A percentile compares a stretch with the other conserved stretches of the same genome.
These are phyloP conservation scores for Semotilus atromaculatus DNA, from an alignment of 2,797 vertebrate species.

Conservation along the genomic window DNA sequence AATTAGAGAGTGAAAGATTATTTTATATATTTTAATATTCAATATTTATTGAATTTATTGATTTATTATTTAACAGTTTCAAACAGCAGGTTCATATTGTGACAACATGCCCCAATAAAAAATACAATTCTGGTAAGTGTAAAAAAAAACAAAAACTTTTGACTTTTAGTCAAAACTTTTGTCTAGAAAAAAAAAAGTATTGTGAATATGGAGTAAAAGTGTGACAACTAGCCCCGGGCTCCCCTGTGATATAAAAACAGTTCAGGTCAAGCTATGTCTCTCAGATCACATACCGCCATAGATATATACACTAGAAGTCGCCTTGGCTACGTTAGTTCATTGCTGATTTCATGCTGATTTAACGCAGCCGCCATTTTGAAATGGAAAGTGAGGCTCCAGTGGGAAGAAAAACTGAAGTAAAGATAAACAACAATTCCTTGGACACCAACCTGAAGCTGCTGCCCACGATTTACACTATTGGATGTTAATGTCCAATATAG, in stretches of 20 bases:
- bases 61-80: background rate
- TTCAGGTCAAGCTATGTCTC: slow-evolving; percentile 5
- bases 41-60: too few relatives aligned
- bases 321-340: too few relatives aligned
- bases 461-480: too few relatives aligned
- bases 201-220: background rate
- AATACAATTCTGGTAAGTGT: background rate
- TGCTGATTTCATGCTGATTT: too few relatives aligned
- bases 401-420: too few relatives aligned
- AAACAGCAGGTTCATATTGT: background rate
- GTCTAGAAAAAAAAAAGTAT: background rate
- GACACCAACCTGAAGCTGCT: too few relatives aligned
- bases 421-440: too few relatives aligned
- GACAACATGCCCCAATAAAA: background rate
- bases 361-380: too few relatives aligned
- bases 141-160: background rate
- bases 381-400: too few relatives aligned
- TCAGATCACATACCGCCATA: slow-evolving; percentile 7
- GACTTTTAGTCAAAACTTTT: background rate
- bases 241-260: background rate
- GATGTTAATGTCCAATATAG: too few relatives aligned
- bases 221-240: background rate
- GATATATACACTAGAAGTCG: too few relatives aligned
- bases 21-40: background rate
- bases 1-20: background rate